Base-by-base conservation (phyloP, 2,888 invertebrate species). In the Diarsia dahlii region DNA sequence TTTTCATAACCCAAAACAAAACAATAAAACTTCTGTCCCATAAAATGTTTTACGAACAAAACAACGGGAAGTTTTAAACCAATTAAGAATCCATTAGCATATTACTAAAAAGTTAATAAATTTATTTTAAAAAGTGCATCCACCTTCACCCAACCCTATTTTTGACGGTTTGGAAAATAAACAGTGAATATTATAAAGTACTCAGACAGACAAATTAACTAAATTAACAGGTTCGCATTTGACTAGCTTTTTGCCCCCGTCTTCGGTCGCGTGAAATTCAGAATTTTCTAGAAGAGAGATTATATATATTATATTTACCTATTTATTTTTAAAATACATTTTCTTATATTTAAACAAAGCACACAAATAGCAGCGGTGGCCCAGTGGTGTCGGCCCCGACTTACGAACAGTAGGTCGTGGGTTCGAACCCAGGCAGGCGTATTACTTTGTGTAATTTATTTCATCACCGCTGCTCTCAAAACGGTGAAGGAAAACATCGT, bases 181-280 rank as follows among this genome's bases (percentile, higher is more conserved):
- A 15, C 23, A 39, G 9, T 13, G 0, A 0, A 58, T 15, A 28
- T 28, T 15, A 15, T 28, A 1, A 4, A 12, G 56, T 66, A 80
- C 70, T 80, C 70, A 80, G 63, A 80, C 80, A 75, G 63, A 80
- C 81, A 67, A 71, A 80, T 80, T 80, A 70, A 70, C 18, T 70
- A 23, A 46, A 63, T 20, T 56, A 56, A 34, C n/a, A n/a, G 10
- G 28, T 28, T 46, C n/a, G n/a, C 5, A 45, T 63, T n/a, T 8
- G 13, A 66, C 60, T 52, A 52, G 13, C 2, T 3, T 12, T 39
- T 60, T 23, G 20, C 3, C 2, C 3, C 12, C 2, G 20, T 46
- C 20, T 52, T 12, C 2, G 20, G 9, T 0, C 8, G n/a, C 10
- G 3, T 74, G 8, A 9, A 39, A 34, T 39, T 9, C 3, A 28